Percentiles rank a stretch among this genome's conserved stretches.
These are phyloP conservation scores for Drosophila niveifrons DNA, from an alignment of 2,888 invertebrate genomes.

Conservation along the genomic window DNA sequence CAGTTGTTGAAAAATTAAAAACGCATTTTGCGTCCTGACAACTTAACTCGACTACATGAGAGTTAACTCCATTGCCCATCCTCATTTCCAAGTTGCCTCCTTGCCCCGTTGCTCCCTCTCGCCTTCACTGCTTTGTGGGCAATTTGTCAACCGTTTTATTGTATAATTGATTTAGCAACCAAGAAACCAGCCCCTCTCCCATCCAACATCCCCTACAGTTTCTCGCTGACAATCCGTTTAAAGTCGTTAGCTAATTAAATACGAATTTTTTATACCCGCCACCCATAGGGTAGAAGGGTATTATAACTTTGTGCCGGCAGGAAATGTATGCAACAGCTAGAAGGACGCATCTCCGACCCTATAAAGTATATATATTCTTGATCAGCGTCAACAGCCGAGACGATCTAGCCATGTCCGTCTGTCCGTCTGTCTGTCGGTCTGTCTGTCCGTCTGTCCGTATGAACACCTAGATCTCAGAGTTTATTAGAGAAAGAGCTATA, in stretches of 20 bases:
- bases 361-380: too few species aligned
- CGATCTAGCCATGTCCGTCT: too few species aligned
- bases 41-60: slow-evolving; percentile 47
- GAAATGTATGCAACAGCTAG: too few species aligned
- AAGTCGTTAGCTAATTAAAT: slow-evolving; percentile 74
- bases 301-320: too few species aligned
- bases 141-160: slow-evolving; percentile 74
- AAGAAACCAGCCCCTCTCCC: slow-evolving; percentile 2
- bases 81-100: background rate
- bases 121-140: slow-evolving; percentile 14
- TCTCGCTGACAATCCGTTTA: slow-evolving; percentile 55
- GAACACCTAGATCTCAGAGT: too few species aligned
- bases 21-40: slow-evolving; percentile 51
- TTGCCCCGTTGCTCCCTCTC: background rate
- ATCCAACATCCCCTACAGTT: background rate
- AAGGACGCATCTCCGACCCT: too few species aligned
- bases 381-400: too few species aligned
- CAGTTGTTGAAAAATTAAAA: slow-evolving; percentile 64
- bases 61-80: background rate
- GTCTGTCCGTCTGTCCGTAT: too few species aligned
- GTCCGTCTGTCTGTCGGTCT: too few species aligned
- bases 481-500: too few species aligned
- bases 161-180: slow-evolving; percentile 76
- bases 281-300: too few species aligned
- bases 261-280: too few species aligned